phyloP scores from a whole-genome alignment of 2,888 invertebrate genomes.

The Venusia cambrica region DNA sequence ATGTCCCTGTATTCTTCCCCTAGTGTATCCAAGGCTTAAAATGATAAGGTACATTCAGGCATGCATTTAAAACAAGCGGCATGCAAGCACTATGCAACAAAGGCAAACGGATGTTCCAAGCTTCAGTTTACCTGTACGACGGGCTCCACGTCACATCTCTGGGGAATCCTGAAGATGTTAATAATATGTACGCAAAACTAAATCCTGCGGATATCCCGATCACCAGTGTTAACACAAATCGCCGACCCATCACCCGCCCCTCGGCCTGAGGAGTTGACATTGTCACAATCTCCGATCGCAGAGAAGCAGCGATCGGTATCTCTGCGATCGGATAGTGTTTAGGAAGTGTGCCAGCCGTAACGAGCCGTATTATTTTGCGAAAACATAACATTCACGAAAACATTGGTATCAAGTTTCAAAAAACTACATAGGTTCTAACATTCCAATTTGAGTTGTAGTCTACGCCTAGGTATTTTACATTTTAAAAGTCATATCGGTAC shows the following conservation, averaged over 20 bases:
- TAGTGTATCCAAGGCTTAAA: too few species aligned
- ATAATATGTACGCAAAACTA: constrained; percentile 87
- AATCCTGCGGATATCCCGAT: constrained; percentile 89
- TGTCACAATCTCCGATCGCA: constrained; percentile 29
- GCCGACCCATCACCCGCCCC: constrained; percentile 82
- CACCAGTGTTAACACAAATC: constrained; percentile 85
- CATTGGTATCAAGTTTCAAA: too few species aligned
- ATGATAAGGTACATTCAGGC: too few species aligned
- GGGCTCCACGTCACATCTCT: constrained; percentile 66
- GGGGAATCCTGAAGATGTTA: constrained; percentile 79
- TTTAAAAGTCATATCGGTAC: too few species aligned
- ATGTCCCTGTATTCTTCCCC: too few species aligned
- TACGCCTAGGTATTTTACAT: too few species aligned
- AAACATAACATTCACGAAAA: too few species aligned
- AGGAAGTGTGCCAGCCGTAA: constrained; percentile 16
- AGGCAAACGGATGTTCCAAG: constrained; percentile 35
- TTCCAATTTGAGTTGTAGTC: too few species aligned
- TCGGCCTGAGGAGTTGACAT: constrained; percentile 62
- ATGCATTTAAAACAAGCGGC: too few species aligned
- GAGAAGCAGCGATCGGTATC: constrained; percentile 26
- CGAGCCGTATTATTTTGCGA: constrained; percentile 13
- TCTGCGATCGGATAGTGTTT: constrained; percentile 8
- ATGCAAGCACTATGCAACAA: constrained; percentile 13
- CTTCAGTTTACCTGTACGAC: constrained; percentile 71
- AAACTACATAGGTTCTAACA: too few species aligned